Evolutionary conservation across 2,113 vertebrate genomes (phyloP), one percentile per base, ranked within the genome.

Genomic region (Rafetus swinhoei): DNA sequence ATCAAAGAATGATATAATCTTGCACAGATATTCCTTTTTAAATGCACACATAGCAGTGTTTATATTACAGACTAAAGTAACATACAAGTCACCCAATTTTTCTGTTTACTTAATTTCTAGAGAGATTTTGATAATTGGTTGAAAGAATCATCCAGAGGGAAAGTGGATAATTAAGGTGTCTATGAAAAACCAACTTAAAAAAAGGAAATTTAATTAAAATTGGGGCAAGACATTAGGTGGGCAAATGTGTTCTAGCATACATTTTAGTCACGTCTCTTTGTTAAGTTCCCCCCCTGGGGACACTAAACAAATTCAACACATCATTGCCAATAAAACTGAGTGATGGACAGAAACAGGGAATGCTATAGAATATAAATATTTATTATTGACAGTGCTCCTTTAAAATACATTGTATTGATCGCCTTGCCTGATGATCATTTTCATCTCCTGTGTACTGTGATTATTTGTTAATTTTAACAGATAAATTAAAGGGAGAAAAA

Each of bases 391-490:
- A 86, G 9, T 22, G 2, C 14, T 88, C n/a, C 57, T 90, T 79
- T 79, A 56, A 19, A 62, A 22, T 39, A 54, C 13, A 7, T 7
- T 50, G 29, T 55, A 72, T 82, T 15, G 1, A 74, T 86, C 80
- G 27, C n/a, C 82, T 86, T 83, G 45, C 77, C 79, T 87, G 56
- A 1, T 82, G 10, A 45, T 12, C 0, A 22, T 55, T 93, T 62
- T n/a, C 35, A 45, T 82, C 85, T 91, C 87, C 65, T 84, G 56
- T 77, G 4, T 92, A 72, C 77, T 79, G 52, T 80, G 32, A 32
- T 32, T 84, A 85, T 87, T 94, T 62, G 21, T 77, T 50, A 84
- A 45, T 90, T 94, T 95, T 85, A 81, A 87, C 86, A 77, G 82
- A 59, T 6, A 62, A 85, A 35, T 55, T 91, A 85, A 84, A 53